phyloP scores from a whole-genome alignment of 2,888 invertebrate species.

The Eutolmus rufibarbis region DNA sequence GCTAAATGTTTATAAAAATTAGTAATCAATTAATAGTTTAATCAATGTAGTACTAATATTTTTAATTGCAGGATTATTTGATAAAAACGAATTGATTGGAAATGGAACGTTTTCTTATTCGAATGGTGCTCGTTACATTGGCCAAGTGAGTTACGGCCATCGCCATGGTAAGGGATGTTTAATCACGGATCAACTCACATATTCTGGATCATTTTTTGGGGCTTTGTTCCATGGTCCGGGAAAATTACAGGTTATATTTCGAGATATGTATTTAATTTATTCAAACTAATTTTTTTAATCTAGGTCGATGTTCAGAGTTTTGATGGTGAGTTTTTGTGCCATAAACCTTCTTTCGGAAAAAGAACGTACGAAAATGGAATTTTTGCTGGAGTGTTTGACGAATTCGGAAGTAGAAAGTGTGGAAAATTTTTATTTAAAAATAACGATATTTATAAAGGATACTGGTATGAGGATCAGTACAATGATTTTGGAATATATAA shows the following conservation, averaged over 20 bases:
- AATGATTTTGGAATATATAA: slow-evolving; percentile 41
- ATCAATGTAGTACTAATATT: not conserved
- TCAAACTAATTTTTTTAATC: not conserved
- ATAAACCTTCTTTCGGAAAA: slow-evolving; percentile 22
- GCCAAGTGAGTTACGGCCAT: slow-evolving; percentile 17
- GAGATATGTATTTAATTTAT: not conserved
- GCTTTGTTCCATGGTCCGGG: slow-evolving; percentile 37
- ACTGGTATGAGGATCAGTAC: slow-evolving; percentile 38
- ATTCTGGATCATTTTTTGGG: slow-evolving; percentile 24
- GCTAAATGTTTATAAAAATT: no score
- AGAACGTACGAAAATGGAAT: slow-evolving; percentile 6
- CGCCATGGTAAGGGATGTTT: slow-evolving; percentile 37
- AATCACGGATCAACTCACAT: slow-evolving; percentile 5
- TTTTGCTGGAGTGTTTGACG: slow-evolving; percentile 32
- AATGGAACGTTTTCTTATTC: slow-evolving; percentile 15
- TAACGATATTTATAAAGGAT: slow-evolving; percentile 26
- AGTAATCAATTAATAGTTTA: no score
- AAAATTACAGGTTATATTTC: not conserved
- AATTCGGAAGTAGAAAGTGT: not conserved
- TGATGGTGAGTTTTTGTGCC: slow-evolving; percentile 11
- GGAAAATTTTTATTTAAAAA: slow-evolving; percentile 28
- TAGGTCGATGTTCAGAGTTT: not conserved
- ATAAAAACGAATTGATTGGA: slow-evolving; percentile 15
- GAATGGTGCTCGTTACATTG: not conserved
- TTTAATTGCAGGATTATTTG: slow-evolving; percentile 27